Percentiles rank a stretch among this genome's conserved stretches.
phyloP scores from a whole-genome alignment of 2,113 vertebrate species.

The Mesembrinibis cayennensis region DNA sequence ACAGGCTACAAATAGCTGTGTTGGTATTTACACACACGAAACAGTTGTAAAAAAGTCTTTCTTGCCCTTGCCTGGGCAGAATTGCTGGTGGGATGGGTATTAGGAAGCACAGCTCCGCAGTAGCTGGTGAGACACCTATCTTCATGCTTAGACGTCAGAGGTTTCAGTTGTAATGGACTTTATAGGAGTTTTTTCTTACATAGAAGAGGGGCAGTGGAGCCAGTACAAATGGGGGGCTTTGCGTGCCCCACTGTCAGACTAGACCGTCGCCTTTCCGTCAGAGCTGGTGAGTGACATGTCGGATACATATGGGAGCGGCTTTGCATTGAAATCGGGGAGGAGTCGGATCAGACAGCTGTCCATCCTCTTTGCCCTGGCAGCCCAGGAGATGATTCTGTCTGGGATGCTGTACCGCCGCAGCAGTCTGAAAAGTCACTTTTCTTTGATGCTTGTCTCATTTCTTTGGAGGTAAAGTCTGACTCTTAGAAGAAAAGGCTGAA shows the following conservation, averaged over 20 bases:
- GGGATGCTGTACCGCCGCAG: background rate
- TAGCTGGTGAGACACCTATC: background rate
- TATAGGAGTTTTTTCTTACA: background rate
- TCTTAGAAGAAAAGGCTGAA: background rate
- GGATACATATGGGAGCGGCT: background rate
- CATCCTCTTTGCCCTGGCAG: fast-evolving
- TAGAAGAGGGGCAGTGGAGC: background rate
- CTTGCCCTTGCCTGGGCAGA: background rate
- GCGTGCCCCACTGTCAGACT: background rate
- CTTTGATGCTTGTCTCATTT: background rate
- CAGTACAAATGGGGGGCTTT: background rate
- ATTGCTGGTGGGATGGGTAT: background rate
- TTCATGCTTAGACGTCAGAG: background rate
- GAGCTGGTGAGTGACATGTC: background rate
- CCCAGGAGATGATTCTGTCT: background rate
- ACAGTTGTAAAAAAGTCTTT: background rate
- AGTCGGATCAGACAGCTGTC: background rate
- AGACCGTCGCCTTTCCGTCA: background rate
- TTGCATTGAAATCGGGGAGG: background rate
- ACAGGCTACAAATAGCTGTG: background rate
- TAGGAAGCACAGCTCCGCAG: background rate
- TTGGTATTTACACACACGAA: background rate
- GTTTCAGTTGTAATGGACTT: background rate
- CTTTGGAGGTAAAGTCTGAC: background rate
- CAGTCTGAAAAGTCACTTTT: background rate